These are phyloP conservation scores for Sarcophaga rosellei DNA, from an alignment of 2,888 invertebrate species.

Conservation along the genomic window DNA sequence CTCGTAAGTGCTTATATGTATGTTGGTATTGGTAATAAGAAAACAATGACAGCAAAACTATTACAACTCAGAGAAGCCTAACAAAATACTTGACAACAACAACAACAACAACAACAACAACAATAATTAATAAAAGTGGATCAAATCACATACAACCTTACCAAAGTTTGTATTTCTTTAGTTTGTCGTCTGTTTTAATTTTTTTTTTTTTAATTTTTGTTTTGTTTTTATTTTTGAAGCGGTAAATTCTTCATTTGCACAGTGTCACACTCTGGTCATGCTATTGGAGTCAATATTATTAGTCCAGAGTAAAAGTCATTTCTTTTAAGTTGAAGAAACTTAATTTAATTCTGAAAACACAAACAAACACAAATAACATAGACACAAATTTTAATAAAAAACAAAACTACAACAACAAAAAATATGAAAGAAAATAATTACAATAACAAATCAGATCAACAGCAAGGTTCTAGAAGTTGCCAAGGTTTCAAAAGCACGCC, in stretches of 20 bases:
- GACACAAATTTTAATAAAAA: no score
- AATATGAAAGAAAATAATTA: no score
- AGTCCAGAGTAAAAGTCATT: constrained; percentile 1
- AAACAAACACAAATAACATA: no score
- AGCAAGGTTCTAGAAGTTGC: no score
- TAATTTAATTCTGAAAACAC: no score
- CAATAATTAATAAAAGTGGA: constrained; percentile 46
- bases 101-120: constrained; percentile 19
- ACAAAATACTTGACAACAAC: constrained; percentile 56
- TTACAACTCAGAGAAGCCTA: constrained; percentile 61
- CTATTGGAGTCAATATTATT: constrained; percentile 20
- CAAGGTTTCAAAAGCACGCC: no score
- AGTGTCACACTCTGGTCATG: constrained; percentile 34
- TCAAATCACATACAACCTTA: constrained; percentile 45
- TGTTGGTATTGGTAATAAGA: neutral
- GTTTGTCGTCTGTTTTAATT: neutral
- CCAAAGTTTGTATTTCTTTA: constrained; percentile 13
- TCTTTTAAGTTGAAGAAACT: no score
- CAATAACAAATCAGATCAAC: no score
- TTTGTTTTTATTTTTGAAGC: constrained; percentile 4
- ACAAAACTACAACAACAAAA: no score
- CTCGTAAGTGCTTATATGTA: neutral
- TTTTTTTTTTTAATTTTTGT: neutral
- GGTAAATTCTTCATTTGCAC: constrained; percentile 39
- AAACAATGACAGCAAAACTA: constrained; percentile 26